A percentile compares a stretch with the other conserved stretches of the same genome.
Conservation (phyloP, 1,140 invertebrate species). For the Samia ricini region DNA sequence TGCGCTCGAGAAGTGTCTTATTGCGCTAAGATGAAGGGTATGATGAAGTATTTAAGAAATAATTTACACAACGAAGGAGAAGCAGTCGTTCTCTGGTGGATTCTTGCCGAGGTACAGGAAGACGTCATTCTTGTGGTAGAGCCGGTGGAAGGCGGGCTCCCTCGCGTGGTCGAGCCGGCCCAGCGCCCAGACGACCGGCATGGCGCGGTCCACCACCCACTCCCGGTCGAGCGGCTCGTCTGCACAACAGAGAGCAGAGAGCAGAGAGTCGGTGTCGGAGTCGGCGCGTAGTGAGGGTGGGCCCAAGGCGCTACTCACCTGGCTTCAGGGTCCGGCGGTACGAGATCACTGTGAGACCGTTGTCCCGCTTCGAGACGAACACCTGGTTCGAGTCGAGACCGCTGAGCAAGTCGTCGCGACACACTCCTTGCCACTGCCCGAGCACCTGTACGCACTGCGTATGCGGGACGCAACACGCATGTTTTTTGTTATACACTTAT, state of each 20-base stretch:
- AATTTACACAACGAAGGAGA: constrained; percentile 81
- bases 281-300: no score
- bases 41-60: neutral
- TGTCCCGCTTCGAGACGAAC: constrained; percentile 82
- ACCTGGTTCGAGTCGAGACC: constrained; percentile 89
- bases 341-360: constrained; percentile 88
- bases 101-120: constrained; percentile 82
- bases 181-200: constrained; percentile 91
- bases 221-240: constrained; percentile 89
- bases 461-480: neutral
- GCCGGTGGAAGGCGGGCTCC: constrained; percentile 90
- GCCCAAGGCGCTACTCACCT: constrained; percentile 58
- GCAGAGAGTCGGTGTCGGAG: no score
- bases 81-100: constrained; percentile 82
- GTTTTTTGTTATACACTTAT: no score
- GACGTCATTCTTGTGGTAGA: constrained; percentile 85
- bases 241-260: constrained; percentile 34
- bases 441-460: constrained; percentile 89
- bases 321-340: constrained; percentile 86
- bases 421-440: constrained; percentile 91
- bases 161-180: constrained; percentile 87
- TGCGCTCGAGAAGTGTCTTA: neutral
- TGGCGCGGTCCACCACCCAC: constrained; percentile 81
- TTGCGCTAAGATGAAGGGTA: neutral
- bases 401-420: constrained; percentile 87